Percentiles rank a stretch among this genome's conserved stretches.
Conservation (phyloP, 2,113 vertebrate genomes). For the Herpetotheres cachinnans region DNA sequence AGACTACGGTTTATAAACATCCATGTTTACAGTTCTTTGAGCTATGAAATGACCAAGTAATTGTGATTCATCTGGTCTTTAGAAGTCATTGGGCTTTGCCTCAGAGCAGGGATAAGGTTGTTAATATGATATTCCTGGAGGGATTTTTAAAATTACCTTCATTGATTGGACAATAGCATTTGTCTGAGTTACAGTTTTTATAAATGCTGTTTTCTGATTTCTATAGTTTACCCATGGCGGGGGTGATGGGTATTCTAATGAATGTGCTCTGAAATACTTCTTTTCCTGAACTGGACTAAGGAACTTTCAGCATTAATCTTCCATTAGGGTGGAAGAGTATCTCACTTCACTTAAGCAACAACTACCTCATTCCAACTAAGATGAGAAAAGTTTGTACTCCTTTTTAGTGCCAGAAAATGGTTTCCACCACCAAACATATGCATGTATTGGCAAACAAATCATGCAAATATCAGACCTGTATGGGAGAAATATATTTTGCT, state of each 20-base stretch:
- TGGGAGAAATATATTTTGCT: not conserved
- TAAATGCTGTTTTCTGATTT: not conserved
- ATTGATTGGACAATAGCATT: not conserved
- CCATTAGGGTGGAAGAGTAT: not conserved
- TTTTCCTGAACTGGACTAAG: not conserved
- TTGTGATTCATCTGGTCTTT: not conserved
- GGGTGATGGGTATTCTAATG: not conserved
- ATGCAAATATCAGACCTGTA: not conserved
- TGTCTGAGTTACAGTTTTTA: not conserved
- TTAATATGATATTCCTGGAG: not conserved
- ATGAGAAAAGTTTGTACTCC: not conserved
- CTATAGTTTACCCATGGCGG: not conserved
- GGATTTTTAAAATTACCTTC: not conserved
- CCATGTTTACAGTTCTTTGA: not conserved
- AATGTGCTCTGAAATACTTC: not conserved
- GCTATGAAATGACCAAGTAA: not conserved
- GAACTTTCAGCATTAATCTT: not conserved
- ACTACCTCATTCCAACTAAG: not conserved
- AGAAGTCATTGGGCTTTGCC: not conserved
- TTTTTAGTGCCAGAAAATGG: not conserved
- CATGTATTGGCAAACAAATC: not conserved
- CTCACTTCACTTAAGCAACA: not conserved
- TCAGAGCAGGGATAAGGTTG: not conserved
- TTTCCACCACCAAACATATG: not conserved
- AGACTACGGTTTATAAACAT: not conserved